A percentile compares a stretch with the other conserved stretches of the same genome.
These are phyloP conservation scores for Zapus hudsonius DNA, from an alignment of 2,113 vertebrate genomes.

Conservation along the genomic window DNA sequence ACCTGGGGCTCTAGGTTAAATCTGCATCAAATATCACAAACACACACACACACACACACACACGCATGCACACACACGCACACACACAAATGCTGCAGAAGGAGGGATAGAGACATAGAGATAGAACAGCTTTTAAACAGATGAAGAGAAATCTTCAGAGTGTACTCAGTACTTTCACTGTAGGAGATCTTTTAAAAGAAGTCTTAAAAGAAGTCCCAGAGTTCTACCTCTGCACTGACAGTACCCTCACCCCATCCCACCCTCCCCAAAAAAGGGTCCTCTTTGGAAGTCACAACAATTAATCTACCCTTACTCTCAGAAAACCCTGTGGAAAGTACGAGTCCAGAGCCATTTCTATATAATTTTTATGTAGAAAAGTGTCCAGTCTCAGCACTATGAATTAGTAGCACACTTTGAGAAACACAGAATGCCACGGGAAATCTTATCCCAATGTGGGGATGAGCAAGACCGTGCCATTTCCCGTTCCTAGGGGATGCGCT, in stretches of 20 bases:
- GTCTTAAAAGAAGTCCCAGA: too few species aligned
- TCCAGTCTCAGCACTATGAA: slow-evolving; percentile 31
- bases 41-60: too few species aligned
- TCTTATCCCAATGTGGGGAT: slow-evolving; percentile 36
- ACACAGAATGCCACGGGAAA: slow-evolving; percentile 23
- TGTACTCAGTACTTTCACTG: neutral
- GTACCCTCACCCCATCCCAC: neutral
- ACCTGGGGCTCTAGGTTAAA: too few species aligned
- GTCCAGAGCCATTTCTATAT: slow-evolving; percentile 4
- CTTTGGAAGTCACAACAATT: neutral
- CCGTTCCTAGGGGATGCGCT: neutral
- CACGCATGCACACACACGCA: too few species aligned
- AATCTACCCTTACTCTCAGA: neutral
- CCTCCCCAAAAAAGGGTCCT: neutral
- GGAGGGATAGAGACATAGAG: neutral
- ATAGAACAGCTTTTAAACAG: neutral
- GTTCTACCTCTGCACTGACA: neutral
- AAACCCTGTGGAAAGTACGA: neutral
- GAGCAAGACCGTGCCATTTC: slow-evolving; percentile 12
- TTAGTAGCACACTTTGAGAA: slow-evolving; percentile 44
- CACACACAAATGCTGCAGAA: neutral
- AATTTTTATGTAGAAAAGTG: slow-evolving; percentile 62
- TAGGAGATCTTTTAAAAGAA: too few species aligned
- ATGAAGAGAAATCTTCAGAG: neutral
- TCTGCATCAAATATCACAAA: too few species aligned